These are phyloP conservation scores for Catagonus wagneri DNA, from an alignment of 2,113 vertebrate genomes.

Conservation along the genomic window DNA sequence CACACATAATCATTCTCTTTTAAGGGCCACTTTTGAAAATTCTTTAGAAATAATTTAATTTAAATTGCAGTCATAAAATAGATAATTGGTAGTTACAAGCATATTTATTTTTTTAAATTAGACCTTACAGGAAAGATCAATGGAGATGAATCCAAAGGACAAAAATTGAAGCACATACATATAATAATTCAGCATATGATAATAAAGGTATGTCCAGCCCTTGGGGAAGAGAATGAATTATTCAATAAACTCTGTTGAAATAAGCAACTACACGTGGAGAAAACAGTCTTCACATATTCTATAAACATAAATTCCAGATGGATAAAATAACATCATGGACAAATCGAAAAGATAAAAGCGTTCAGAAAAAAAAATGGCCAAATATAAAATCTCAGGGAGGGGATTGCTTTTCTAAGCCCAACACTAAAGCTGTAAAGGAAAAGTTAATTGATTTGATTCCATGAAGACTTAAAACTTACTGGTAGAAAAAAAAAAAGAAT, in stretches of 20 bases:
- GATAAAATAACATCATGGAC: not conserved
- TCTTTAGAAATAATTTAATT: too few relatives aligned
- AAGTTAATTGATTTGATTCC: not conserved
- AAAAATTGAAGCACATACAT: not conserved
- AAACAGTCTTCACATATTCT: not conserved
- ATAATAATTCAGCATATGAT: accelerated
- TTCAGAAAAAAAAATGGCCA: not conserved
- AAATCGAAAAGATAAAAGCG: not conserved
- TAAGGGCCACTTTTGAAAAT: not conserved
- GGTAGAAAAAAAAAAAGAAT: not conserved
- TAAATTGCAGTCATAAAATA: not conserved
- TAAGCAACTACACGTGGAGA: not conserved
- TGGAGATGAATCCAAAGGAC: too few relatives aligned
- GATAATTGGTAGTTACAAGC: not conserved
- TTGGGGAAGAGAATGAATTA: not conserved
- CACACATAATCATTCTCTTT: not conserved
- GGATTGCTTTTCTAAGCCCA: not conserved
- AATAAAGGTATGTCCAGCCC: not conserved
- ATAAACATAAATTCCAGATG: not conserved
- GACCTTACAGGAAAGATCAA: not conserved
- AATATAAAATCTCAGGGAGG: not conserved
- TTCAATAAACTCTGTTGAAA: too few relatives aligned
- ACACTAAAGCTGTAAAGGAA: not conserved
- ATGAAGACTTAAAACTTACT: not conserved
- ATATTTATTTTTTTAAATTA: not conserved